These are phyloP conservation scores for Troides aeacus DNA, from an alignment of 2,888 invertebrate genomes.

Conservation along the genomic window DNA sequence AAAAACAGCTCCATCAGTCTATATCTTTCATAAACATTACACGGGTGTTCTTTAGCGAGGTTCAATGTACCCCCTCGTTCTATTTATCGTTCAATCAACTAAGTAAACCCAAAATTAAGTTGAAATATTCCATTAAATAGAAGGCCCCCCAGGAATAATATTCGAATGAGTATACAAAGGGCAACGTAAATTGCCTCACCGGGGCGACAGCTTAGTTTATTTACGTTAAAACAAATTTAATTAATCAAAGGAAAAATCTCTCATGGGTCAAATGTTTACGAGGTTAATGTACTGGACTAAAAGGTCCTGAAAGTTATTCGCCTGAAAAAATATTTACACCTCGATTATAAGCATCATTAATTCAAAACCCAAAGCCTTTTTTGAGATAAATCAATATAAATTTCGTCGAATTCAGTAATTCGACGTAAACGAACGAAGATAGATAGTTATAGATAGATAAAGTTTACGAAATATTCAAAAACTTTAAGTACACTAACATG, in stretches of 20 bases:
- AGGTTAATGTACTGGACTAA: slow-evolving; percentile 17
- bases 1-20: not conserved
- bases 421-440: not conserved
- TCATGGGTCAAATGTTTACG: slow-evolving; percentile 16
- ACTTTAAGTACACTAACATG: not conserved
- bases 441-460: not conserved
- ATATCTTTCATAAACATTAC: slow-evolving; percentile 6
- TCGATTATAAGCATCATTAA: not conserved
- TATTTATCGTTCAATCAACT: slow-evolving; percentile 25
- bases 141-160: slow-evolving; percentile 11
- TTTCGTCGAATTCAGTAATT: not conserved
- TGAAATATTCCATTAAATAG: slow-evolving; percentile 12
- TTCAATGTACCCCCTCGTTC: slow-evolving; percentile 12
- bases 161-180: slow-evolving; percentile 6
- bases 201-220: slow-evolving; percentile 13
- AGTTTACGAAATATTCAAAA: not conserved
- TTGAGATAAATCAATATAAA: no score
- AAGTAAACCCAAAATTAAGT: slow-evolving; percentile 17
- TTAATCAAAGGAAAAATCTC: slow-evolving; percentile 26
- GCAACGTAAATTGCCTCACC: slow-evolving; percentile 17
- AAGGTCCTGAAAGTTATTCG: slow-evolving; percentile 8
- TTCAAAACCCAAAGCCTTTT: not conserved
- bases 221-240: slow-evolving; percentile 11
- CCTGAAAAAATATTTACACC: not conserved
- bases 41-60: slow-evolving; percentile 4